Base-by-base conservation (phyloP, 2,113 vertebrate species). In the Ctenomys sociabilis region DNA sequence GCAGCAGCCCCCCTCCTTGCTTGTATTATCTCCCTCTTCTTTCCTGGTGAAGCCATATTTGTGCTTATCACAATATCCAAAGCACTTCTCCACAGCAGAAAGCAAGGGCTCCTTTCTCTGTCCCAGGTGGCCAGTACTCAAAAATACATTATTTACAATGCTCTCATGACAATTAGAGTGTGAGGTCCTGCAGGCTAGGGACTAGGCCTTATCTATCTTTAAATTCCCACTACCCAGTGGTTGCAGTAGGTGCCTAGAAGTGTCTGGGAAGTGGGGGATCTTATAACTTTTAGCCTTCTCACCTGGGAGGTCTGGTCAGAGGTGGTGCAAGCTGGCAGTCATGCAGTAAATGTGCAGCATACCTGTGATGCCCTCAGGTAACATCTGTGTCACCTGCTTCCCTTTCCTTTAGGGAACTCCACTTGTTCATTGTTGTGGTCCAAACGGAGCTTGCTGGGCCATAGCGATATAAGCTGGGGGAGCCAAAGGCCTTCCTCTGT, bases 151-250 rank as follows among this genome's bases (percentile, higher is more conserved):
- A 21, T 93, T 89, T 84, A 59, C 1, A 35, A 85, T 43, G n/a
- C 24, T 93, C 0, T 95, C 57, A 88, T 85, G n/a, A 54, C 70
- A 73, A 32, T 73, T 24, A 75, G 72, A 75, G 52, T 86, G 3
- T 91, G 81, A 90, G 49, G 30, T 93, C 32, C 57, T 73, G 37
- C 90, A 88, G 57, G 35, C 49, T 57, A 88, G 59, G 22, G 19
- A 64, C 64, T 64, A 32, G 80, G 22, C 77, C 43, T 82, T 84
- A 70, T n/a, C 83, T 37, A 77, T 37, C 43, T 83, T 96, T 97
- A 96, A 73, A 83, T 94, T 94, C 17, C 43, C 81, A 92, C 66
- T 13, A 86, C 26, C 59, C 73, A 49, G 43, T 21, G 37, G 40
- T n/a, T n/a, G n/a, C n/a, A n/a, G n/a, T n/a, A n/a, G n/a, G n/a